A percentile compares a stretch with the other conserved stretches of the same genome.
Evolutionary conservation across 2,113 vertebrate species (phyloP).

Genomic region (Lathamus discolor): DNA sequence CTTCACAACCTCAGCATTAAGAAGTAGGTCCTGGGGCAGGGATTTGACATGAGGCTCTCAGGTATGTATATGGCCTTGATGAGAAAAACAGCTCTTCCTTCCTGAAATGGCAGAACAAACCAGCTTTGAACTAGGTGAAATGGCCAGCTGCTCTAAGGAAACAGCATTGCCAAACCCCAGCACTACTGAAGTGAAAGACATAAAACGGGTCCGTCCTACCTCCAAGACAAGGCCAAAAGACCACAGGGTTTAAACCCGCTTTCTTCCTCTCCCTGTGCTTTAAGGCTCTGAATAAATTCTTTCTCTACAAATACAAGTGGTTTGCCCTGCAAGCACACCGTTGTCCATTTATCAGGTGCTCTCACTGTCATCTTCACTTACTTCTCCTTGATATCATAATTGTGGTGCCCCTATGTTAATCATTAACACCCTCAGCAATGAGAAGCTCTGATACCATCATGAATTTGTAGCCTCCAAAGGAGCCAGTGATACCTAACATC

Average conservation of each 20-base stretch:
- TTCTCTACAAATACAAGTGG: neutral
- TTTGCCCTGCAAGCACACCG: neutral
- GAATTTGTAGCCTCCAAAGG: neutral
- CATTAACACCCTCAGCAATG: neutral
- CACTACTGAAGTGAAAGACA: neutral
- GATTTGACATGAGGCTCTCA: neutral
- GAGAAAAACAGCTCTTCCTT: constrained; percentile 16
- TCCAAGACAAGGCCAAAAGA: neutral
- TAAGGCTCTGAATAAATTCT: neutral
- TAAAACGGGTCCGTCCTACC: neutral
- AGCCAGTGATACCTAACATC: neutral
- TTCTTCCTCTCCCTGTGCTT: neutral
- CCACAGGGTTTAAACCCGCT: neutral
- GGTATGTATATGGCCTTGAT: neutral
- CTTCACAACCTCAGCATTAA: constrained; percentile 6
- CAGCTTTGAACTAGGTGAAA: constrained; percentile 28
- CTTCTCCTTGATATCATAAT: neutral
- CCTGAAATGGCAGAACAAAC: neutral
- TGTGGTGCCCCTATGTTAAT: neutral
- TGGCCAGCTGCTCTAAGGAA: neutral
- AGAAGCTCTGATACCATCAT: neutral
- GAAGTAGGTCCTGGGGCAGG: neutral
- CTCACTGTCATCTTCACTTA: neutral
- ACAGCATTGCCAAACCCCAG: neutral
- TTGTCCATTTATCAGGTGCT: neutral